Conservation (phyloP, 2,113 vertebrate species). For the Coreoperca whiteheadi region DNA sequence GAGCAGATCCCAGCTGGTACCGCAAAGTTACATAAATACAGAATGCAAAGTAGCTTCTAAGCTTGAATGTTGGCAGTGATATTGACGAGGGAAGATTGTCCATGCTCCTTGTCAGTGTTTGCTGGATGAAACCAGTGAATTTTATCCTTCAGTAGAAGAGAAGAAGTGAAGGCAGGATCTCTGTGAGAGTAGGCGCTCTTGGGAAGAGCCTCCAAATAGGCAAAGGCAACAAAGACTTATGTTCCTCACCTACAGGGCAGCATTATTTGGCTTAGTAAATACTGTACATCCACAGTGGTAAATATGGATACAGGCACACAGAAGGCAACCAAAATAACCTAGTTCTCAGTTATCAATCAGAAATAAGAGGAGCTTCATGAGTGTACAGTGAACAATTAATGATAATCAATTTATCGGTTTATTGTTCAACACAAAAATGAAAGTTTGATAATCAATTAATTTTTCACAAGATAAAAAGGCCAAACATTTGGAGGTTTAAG, state of each 20-base stretch:
- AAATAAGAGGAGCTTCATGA: neutral
- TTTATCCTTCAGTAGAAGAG: constrained; percentile 19
- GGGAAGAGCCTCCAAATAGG: constrained; percentile 27
- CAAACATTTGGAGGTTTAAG: neutral
- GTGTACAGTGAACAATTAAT: neutral
- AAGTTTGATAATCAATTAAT: neutral
- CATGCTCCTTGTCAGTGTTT: constrained; percentile 21
- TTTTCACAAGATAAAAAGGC: neutral
- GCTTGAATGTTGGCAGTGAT: constrained; percentile 37
- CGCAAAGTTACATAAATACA: constrained; percentile 50
- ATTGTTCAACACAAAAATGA: no score
- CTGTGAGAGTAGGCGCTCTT: constrained; percentile 11
- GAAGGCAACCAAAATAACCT: neutral
- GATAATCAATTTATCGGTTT: neutral
- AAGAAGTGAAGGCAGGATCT: constrained; percentile 12
- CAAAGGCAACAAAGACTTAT: constrained; percentile 24
- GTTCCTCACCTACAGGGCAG: constrained; percentile 27
- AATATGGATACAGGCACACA: neutral
- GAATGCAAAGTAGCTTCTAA: constrained; percentile 55
- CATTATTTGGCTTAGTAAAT: neutral
- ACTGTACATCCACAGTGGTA: neutral
- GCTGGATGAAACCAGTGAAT: constrained; percentile 39
- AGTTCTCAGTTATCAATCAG: neutral
- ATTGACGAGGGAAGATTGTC: constrained; percentile 28
- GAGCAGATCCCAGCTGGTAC: constrained; percentile 30